Conservation (phyloP, 1,140 invertebrate genomes). For the Meteorus sp. region DNA sequence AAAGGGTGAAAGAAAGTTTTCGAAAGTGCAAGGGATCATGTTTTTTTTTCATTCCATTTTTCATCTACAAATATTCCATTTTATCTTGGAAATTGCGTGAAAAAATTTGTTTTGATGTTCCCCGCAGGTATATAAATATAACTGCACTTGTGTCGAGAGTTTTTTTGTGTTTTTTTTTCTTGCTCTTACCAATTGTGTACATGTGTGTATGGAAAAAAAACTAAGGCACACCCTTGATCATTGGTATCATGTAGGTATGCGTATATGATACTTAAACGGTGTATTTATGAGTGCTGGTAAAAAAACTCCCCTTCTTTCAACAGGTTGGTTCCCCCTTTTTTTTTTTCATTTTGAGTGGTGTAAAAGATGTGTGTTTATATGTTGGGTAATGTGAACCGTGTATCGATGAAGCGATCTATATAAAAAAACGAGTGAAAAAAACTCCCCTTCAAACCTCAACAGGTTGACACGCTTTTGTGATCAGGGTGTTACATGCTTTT, state of each 20-base stretch:
- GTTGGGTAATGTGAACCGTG: conserved; percentile 8
- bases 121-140: no score
- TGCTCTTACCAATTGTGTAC: no score
- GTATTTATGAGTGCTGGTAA: neutral
- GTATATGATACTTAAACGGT: conserved; percentile 4
- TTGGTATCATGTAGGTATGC: neutral
- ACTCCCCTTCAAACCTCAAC: conserved; percentile 2
- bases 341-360: conserved; percentile 1
- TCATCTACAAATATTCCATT: no score
- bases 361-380: neutral
- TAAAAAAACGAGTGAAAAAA: conserved; percentile 19
- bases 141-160: neutral
- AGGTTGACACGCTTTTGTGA: conserved; percentile 13
- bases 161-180: neutral
- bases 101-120: no score
- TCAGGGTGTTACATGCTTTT: conserved; percentile 15
- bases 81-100: no score
- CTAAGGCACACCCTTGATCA: neutral
- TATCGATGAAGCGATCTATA: conserved; percentile 10
- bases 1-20: no score
- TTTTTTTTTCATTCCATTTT: no score
- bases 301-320: conserved; percentile 17
- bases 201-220: no score
- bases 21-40: no score
- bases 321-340: conserved; percentile 5